A percentile compares a stretch with the other conserved stretches of the same genome.
These are phyloP conservation scores for Xanthorhoe spadicearia DNA, from an alignment of 2,888 invertebrate genomes.

Conservation along the genomic window DNA sequence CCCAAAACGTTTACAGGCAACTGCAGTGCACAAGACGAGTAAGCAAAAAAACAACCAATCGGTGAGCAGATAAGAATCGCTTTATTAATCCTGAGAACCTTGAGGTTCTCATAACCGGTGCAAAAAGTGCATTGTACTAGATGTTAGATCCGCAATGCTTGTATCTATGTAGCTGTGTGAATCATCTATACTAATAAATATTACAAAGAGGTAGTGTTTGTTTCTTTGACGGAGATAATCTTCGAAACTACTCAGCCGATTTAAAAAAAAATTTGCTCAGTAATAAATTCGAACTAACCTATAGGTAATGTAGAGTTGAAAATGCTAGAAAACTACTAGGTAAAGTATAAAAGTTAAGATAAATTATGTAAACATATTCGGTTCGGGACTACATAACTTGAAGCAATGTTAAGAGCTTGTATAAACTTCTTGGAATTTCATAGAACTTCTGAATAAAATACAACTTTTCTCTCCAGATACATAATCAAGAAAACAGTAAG, in stretches of 20 bases:
- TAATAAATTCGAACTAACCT: too few species aligned
- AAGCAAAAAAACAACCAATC: conserved; percentile 35
- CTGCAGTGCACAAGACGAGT: conserved; percentile 33
- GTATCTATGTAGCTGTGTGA: conserved; percentile 11
- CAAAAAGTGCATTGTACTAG: conserved; percentile 36
- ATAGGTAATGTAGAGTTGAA: too few species aligned
- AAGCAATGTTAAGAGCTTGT: not conserved
- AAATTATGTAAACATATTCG: not conserved
- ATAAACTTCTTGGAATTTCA: not conserved
- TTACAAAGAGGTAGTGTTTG: too few species aligned
- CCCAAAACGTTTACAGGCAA: conserved; percentile 40
- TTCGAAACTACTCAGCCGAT: too few species aligned
- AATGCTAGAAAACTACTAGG: too few species aligned
- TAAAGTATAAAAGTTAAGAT: not conserved
- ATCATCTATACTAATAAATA: too few species aligned
- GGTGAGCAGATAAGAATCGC: conserved; percentile 35
- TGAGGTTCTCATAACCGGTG: conserved; percentile 36
- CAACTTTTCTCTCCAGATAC: not conserved
- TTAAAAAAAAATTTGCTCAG: too few species aligned
- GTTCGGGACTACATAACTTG: not conserved
- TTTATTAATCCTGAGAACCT: conserved; percentile 38
- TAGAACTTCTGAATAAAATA: not conserved
- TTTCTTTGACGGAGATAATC: too few species aligned
- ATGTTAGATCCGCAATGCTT: conserved; percentile 31
- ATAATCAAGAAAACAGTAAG: not conserved